Evolutionary conservation across 1,140 invertebrate genomes (phyloP), one percentile per base, ranked within the genome.

Genomic region (Aphelenchoides avenae): DNA sequence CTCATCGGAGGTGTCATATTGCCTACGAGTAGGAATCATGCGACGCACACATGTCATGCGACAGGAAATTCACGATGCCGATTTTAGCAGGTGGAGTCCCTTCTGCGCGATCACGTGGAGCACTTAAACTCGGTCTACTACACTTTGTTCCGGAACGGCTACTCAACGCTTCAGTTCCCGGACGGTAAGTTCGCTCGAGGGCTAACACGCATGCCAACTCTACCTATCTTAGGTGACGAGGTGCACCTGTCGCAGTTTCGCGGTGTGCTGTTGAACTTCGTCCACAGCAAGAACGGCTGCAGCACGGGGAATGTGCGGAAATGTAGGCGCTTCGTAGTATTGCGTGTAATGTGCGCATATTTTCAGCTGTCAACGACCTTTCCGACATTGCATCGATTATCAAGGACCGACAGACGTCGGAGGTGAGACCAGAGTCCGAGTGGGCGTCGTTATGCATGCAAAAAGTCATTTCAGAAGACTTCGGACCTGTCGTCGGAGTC

Each of bases 91-190:
- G 39, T 64, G 22, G 61, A 63, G 26, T n/a, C 34, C 22, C 39
- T 42, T 15, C 39, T 63, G 34, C 26, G 44, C 22, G 61, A 63
- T 44, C 61, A 63, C 29, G 41, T 63, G 20, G 49, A 52, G n/a
- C 61, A 63, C 41, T 34, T 63, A 20, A 63, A 63, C 37, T 58
- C 50, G 20, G 52, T 63, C 34, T 63, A 63, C 41, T 64, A 61
- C 42, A 67, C 61, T 33, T 29, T 63, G 13, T 44, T 44, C 31
- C 31, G 18, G 6, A 59, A 66, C 34, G 61, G 61, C 9, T 63
- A 65, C 36, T 62, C 61, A 24, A 44, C 62, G 13, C 63, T 63
- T 46, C 55, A 63, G 34, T 46, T 63, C 18, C 61, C 61, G 5
- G 61, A 61, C 24, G 61, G 60, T 62, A n/a, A 33, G 50, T 31